Conservation (phyloP, 2,888 invertebrate species). For the Coleophora deauratella region DNA sequence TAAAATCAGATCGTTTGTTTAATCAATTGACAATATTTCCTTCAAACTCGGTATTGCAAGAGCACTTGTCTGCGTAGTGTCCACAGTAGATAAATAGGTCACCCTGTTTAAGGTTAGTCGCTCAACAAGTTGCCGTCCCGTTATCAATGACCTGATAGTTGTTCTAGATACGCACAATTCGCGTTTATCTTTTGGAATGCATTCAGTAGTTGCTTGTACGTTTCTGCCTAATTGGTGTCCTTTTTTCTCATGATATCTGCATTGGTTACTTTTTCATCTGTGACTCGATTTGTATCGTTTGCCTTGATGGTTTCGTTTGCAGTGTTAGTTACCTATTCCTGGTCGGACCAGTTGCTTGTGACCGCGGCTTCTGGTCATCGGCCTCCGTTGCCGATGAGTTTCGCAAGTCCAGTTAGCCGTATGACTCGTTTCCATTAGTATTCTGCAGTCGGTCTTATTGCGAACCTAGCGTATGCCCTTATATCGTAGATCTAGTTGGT, state of each 20-base stretch:
- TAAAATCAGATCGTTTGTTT: too few relatives aligned
- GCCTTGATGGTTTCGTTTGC: too few relatives aligned
- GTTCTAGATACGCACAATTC: constrained; percentile 36
- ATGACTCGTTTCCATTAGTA: constrained; percentile 65
- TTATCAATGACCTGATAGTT: constrained; percentile 55
- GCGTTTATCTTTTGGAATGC: constrained; percentile 53
- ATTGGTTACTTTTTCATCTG: too few relatives aligned
- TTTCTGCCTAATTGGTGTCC: constrained; percentile 13
- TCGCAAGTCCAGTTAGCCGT: constrained; percentile 70
- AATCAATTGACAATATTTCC: too few relatives aligned
- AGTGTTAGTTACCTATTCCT: constrained; percentile 6
- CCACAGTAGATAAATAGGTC: constrained; percentile 34
- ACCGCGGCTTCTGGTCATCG: constrained; percentile 56
- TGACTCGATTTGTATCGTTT: too few relatives aligned
- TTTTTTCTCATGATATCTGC: too few relatives aligned
- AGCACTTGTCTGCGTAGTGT: too few relatives aligned
- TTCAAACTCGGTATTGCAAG: too few relatives aligned
- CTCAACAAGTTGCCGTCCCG: constrained; percentile 41
- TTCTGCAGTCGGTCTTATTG: constrained; percentile 59
- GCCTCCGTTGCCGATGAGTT: constrained; percentile 64
- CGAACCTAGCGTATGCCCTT: constrained; percentile 47
- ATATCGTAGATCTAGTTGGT: not conserved
- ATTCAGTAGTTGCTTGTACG: constrained; percentile 29
- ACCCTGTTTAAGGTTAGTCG: constrained; percentile 33
- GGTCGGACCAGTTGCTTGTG: constrained; percentile 32